Evolutionary conservation across 1,140 invertebrate species (phyloP).

Genomic region (Melipona quadrifasciata): DNA sequence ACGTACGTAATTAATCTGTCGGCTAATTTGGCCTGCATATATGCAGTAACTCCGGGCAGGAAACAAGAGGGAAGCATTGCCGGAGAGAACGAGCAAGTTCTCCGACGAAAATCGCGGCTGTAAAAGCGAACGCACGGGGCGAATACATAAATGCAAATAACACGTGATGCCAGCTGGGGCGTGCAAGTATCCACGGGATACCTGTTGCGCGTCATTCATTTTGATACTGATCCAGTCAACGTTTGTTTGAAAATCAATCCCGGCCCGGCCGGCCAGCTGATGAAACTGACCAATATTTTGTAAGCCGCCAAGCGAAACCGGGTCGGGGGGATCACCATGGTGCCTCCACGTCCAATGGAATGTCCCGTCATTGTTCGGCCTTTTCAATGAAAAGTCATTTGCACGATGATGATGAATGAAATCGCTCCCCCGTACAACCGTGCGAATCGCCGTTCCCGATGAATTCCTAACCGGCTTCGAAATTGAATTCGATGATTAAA

Average conservation of each 20-base stretch:
- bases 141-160: constrained; percentile 63
- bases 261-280: constrained; percentile 49
- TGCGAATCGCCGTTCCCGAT: neutral
- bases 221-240: constrained; percentile 75
- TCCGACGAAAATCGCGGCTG: constrained; percentile 16
- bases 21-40: neutral
- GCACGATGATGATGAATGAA: constrained; percentile 5
- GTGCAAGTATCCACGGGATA: constrained; percentile 70
- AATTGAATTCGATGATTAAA: neutral
- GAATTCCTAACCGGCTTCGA: neutral
- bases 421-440: neutral
- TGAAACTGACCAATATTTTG: constrained; percentile 61
- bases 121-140: constrained; percentile 37
- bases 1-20: constrained; percentile 26
- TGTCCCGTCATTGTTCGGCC: neutral
- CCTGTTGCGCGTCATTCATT: constrained; percentile 77
- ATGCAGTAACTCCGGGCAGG: neutral
- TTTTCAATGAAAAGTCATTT: constrained; percentile 1
- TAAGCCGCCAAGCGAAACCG: constrained; percentile 23
- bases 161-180: constrained; percentile 61
- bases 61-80: neutral
- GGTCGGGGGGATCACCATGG: neutral
- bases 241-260: constrained; percentile 68
- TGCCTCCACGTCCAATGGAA: neutral
- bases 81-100: neutral